phyloP scores from a whole-genome alignment of 2,113 vertebrate genomes.

The Caloenas nicobarica region DNA sequence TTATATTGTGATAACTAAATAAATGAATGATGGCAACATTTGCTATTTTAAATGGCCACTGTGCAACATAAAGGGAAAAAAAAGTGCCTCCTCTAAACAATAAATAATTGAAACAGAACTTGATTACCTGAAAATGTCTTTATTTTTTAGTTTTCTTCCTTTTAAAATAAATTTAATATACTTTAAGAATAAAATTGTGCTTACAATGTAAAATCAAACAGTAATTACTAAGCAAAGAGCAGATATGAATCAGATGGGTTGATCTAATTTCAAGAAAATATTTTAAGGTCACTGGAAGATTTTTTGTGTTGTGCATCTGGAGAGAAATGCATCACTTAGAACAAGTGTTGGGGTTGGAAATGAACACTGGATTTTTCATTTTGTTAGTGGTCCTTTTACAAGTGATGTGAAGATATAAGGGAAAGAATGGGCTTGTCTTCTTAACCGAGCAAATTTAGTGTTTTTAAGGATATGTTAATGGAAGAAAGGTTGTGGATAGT shows the following conservation, averaged over 20 bases:
- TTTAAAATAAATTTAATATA: background rate
- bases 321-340: background rate
- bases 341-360: background rate
- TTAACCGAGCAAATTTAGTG: background rate
- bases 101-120: background rate
- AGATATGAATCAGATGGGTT: background rate
- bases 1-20: background rate
- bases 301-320: background rate
- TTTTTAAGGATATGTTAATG: background rate
- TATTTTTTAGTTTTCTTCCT: background rate
- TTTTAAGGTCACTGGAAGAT: background rate
- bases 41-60: background rate
- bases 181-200: background rate
- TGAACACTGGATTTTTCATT: background rate
- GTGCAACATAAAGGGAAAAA: accelerated
- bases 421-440: background rate
- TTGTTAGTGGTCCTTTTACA: background rate
- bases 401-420: background rate
- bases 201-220: background rate
- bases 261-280: background rate
- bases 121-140: background rate
- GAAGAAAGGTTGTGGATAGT: background rate
- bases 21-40: background rate
- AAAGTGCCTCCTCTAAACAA: background rate
- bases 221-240: background rate